These are phyloP conservation scores for Spheniscus humboldti DNA, from an alignment of 2,797 vertebrate species.

Conservation along the genomic window DNA sequence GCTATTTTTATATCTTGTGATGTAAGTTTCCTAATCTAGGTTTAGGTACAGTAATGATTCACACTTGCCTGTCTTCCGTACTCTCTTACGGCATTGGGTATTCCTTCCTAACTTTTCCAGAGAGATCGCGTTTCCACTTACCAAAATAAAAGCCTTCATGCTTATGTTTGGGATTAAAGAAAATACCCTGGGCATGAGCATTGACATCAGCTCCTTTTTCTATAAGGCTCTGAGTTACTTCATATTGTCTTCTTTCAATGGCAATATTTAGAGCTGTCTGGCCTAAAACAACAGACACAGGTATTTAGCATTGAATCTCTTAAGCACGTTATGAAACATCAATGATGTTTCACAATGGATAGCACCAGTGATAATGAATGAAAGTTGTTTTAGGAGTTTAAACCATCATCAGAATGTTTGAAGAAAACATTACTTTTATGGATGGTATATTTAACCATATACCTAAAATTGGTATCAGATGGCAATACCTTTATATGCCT, in stretches of 20 bases:
- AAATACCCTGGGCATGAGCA: slow-evolving; percentile 73
- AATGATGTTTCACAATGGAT: neutral
- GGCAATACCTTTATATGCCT: slow-evolving; percentile 76
- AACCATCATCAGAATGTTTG: neutral
- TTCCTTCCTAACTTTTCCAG: neutral
- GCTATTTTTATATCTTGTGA: neutral
- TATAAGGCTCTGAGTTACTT: slow-evolving; percentile 73
- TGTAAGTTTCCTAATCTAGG: neutral
- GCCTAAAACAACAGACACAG: slow-evolving; percentile 46
- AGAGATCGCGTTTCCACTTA: slow-evolving; percentile 44
- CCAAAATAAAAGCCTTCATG: slow-evolving; percentile 82
- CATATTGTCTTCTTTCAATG: slow-evolving; percentile 77
- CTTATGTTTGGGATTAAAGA: slow-evolving; percentile 79
- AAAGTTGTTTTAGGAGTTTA: neutral
- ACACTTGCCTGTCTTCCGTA: neutral
- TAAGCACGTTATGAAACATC: neutral
- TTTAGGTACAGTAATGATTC: neutral
- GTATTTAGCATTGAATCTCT: neutral
- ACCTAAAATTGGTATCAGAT: neutral
- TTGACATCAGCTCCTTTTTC: slow-evolving; percentile 78
- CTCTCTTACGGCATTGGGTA: neutral
- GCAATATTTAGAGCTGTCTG: slow-evolving; percentile 81
- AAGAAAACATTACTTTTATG: neutral
- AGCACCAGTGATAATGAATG: neutral
- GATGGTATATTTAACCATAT: neutral